Conservation (phyloP, 2,888 invertebrate species). For the Emmelina monodactyla region DNA sequence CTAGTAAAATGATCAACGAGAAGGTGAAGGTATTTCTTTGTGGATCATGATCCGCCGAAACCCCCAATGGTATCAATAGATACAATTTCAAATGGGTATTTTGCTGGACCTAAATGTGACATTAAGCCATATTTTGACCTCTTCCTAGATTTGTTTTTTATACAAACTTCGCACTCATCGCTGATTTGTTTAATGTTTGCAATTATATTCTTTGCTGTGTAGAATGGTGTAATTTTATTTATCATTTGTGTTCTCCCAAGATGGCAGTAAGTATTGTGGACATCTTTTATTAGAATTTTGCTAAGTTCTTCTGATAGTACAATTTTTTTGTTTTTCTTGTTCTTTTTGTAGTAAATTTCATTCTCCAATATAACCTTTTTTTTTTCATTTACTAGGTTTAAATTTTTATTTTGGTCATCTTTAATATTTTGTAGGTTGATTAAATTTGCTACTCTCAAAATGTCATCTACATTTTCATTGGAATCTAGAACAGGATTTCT, state of each 20-base stretch:
- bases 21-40: conserved; percentile 20
- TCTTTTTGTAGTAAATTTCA: conserved; percentile 10
- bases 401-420: conserved; percentile 14
- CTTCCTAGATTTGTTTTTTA: conserved; percentile 18
- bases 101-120: conserved; percentile 18
- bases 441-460: conserved; percentile 17
- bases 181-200: conserved; percentile 14
- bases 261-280: conserved; percentile 18
- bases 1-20: conserved; percentile 10
- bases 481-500: conserved; percentile 18
- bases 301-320: conserved; percentile 18
- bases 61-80: conserved; percentile 19
- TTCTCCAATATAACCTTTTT: conserved; percentile 11
- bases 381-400: conserved; percentile 3
- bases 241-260: conserved; percentile 15
- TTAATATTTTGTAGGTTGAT: conserved; percentile 18
- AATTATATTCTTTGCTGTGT: conserved; percentile 16
- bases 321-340: conserved; percentile 13
- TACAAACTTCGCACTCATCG: conserved; percentile 14
- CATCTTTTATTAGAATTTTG: conserved; percentile 14
- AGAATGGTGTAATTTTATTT: conserved; percentile 15
- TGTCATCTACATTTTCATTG: conserved; percentile 14
- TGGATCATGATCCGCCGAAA: conserved; percentile 19
- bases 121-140: conserved; percentile 16
- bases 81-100: conserved; percentile 16